Evolutionary conservation across 2,888 invertebrate genomes (phyloP).

Genomic region (Oconnorella tubifera): DNA sequence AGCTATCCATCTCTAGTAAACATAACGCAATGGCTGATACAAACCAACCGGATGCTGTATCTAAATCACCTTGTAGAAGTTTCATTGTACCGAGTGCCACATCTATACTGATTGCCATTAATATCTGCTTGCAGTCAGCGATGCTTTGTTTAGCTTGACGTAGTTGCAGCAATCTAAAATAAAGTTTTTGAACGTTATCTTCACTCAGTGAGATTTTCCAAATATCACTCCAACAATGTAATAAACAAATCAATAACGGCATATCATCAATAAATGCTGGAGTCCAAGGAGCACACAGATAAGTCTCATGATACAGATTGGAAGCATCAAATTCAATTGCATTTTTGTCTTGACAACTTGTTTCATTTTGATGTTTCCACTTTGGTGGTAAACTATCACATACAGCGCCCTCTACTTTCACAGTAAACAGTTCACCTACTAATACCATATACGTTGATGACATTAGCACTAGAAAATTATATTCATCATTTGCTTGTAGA

Average conservation of each 20-base stretch:
- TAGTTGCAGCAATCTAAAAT: not conserved
- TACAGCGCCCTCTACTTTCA: not conserved
- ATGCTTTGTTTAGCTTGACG: not conserved
- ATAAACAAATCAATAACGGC: not conserved
- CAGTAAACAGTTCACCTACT: not conserved
- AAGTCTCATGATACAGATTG: not conserved
- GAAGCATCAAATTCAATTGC: too few relatives aligned
- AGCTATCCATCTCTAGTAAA: not conserved
- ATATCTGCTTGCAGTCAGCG: not conserved
- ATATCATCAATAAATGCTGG: not conserved
- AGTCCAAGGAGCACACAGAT: not conserved
- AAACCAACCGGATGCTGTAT: not conserved
- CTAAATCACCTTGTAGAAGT: not conserved
- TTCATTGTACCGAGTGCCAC: not conserved
- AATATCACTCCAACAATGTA: not conserved
- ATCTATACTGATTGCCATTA: not conserved
- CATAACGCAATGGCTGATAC: not conserved
- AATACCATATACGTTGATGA: not conserved
- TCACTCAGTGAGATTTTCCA: not conserved
- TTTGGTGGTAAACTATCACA: not conserved
- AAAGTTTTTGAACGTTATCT: not conserved
- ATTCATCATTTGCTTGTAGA: constrained; percentile 34
- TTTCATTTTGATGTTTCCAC: not conserved
- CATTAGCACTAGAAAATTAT: not conserved
- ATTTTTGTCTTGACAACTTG: too few relatives aligned